Conservation (phyloP, 2,113 vertebrate species). For the Tragelaphus buxtoni region DNA sequence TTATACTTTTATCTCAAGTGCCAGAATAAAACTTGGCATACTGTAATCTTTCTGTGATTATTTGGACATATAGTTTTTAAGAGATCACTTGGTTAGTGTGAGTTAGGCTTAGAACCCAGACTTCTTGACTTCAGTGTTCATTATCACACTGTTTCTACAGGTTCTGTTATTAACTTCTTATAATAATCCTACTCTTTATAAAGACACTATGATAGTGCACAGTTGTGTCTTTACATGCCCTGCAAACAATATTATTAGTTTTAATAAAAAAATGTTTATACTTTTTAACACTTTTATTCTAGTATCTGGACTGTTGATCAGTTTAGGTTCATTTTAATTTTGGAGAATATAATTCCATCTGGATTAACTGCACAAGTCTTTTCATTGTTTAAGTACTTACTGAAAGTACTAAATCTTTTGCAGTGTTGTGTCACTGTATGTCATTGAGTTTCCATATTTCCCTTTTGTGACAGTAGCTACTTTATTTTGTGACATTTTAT, state of each 20-base stretch:
- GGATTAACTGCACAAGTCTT: not conserved
- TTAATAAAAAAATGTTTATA: not conserved
- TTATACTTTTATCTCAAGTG: not conserved
- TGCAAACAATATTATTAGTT: not conserved
- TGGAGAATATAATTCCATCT: not conserved
- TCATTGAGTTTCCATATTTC: not conserved
- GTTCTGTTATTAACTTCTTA: not conserved
- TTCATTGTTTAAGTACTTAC: not conserved
- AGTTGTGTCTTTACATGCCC: not conserved
- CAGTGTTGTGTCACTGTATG: not conserved
- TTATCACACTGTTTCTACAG: not conserved
- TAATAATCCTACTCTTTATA: not conserved
- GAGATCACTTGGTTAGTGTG: not conserved
- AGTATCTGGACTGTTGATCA: not conserved
- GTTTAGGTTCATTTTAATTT: not conserved
- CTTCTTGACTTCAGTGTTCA: not conserved
- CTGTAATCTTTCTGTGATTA: not conserved
- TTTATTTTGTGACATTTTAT: not conserved
- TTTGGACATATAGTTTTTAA: not conserved
- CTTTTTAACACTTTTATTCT: not conserved
- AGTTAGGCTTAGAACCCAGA: not conserved
- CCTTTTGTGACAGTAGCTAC: not conserved
- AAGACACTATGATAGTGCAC: not conserved
- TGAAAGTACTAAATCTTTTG: not conserved
- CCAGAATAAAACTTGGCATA: not conserved